Base-by-base conservation (phyloP, 2,797 vertebrate genomes). In the Hapalemur alaotrensis region DNA sequence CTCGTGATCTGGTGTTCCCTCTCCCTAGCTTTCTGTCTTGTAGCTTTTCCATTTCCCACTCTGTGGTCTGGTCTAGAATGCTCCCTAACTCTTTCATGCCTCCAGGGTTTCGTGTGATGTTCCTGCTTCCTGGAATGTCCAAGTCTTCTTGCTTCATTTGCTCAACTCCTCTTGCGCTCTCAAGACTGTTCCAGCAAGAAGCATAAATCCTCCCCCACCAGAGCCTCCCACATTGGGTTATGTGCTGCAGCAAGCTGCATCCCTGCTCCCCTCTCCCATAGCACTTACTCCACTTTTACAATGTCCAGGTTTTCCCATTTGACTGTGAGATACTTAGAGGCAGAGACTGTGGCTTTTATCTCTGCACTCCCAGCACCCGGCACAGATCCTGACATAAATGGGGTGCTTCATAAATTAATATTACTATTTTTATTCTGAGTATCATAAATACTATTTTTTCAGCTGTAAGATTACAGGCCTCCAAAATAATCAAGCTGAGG, bases 401-500 rank as follows among this genome's bases (percentile, higher is more conserved):
- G 67, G n/a, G 46, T 52, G 57, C 73, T 20, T 82, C 78, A 72
- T 88, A 96, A 75, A 94, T 91, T 88, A 91, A 90, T 30, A 85
- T 7, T 50, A 35, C 23, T 67, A 61, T 48, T 46, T 80, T 80
- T 73, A 94, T 59, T 95, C 63, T 90, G 52, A 85, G 17, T 23
- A 82, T 63, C 92, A 92, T 72, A 89, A 89, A 48, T 73, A 59
- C 46, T 76, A 7, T 86, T 94, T 97, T 93, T 96, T 84, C 89
- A 97, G 87, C 75, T 96, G 46, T 69, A 81, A 85, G 43, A 89
- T 86, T 88, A 80, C 2, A 90, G 54, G 32, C 67, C 90, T 50
- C 67, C 18, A 76, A 92, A 91, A 95, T 76, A 93, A 94, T 83
- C 85, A 91, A 94, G 46, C 6, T 12, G 92, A 95, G 96, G 88